Percentiles rank a stretch among this genome's conserved stretches.
These are phyloP conservation scores for Neoascia interrupta DNA, from an alignment of 2,888 invertebrate genomes.

Conservation along the genomic window DNA sequence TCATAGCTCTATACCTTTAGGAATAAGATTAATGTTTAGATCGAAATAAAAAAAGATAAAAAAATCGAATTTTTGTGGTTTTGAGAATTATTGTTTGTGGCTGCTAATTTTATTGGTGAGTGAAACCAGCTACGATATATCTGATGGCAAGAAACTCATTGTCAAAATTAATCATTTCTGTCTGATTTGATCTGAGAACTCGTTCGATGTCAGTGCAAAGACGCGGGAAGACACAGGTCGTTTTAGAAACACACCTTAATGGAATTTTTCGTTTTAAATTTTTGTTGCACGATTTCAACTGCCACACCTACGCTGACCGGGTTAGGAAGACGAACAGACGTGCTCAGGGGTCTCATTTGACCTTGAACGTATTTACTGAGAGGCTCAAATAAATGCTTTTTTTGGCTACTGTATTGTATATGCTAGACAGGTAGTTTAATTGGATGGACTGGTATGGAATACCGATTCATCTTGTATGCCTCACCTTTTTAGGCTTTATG, in stretches of 20 bases:
- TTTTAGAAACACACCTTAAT: neutral
- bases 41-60: conserved; percentile 21
- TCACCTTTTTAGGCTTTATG: too few species aligned
- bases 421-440: too few species aligned
- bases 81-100: neutral
- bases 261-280: too few species aligned
- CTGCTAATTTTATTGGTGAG: neutral
- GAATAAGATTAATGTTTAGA: conserved; percentile 36
- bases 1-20: conserved; percentile 39
- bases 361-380: too few species aligned
- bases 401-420: too few species aligned
- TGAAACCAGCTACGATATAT: neutral
- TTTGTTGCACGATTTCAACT: too few species aligned
- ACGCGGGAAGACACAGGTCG: neutral
- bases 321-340: too few species aligned
- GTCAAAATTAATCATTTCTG: conserved; percentile 18
- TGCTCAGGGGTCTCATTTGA: too few species aligned
- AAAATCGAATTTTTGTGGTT: neutral
- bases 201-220: conserved; percentile 1
- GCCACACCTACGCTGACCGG: conserved; percentile 16
- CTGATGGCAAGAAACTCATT: neutral
- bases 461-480: too few species aligned
- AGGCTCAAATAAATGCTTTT: too few species aligned
- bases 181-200: neutral
- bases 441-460: too few species aligned